A percentile compares a stretch with the other conserved stretches of the same genome.
phyloP scores from a whole-genome alignment of 2,113 vertebrate species.

The Paralichthys olivaceus region DNA sequence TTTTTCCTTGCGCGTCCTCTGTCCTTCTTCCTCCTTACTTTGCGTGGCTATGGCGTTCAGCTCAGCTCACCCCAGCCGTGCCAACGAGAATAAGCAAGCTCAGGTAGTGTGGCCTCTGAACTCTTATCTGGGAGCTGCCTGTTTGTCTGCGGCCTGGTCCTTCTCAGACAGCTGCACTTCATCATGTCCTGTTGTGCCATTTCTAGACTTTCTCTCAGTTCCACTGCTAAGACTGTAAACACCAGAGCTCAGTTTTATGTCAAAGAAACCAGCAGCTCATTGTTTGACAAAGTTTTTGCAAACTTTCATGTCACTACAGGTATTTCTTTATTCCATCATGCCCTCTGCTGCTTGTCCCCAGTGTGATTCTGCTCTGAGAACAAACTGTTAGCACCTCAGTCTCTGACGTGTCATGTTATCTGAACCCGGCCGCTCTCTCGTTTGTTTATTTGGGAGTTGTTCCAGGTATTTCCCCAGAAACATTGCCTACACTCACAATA shows the following conservation, averaged over 20 bases:
- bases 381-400: slow-evolving; percentile 26
- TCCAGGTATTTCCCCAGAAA: slow-evolving; percentile 83
- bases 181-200: slow-evolving; percentile 27
- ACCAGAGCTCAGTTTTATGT: too few species aligned
- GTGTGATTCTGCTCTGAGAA: slow-evolving; percentile 36
- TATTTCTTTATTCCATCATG: not conserved
- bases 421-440: slow-evolving; percentile 30
- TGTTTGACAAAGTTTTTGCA: not conserved
- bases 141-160: slow-evolving; percentile 35
- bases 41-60: slow-evolving; percentile 1
- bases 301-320: slow-evolving; percentile 14
- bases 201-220: slow-evolving; percentile 16
- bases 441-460: slow-evolving; percentile 80
- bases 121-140: slow-evolving; percentile 40
- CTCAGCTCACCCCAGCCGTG: not conserved
- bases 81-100: slow-evolving; percentile 23
- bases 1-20: not conserved
- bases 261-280: not conserved
- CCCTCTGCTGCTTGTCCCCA: slow-evolving; percentile 20
- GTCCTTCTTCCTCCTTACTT: not conserved
- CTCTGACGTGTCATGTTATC: slow-evolving; percentile 49
- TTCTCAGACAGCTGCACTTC: slow-evolving; percentile 17
- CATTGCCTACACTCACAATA: slow-evolving; percentile 62
- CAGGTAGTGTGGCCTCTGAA: slow-evolving; percentile 37
- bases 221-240: not conserved